phyloP scores from a whole-genome alignment of 2,113 vertebrate genomes.

The Microcebus tavaratra region DNA sequence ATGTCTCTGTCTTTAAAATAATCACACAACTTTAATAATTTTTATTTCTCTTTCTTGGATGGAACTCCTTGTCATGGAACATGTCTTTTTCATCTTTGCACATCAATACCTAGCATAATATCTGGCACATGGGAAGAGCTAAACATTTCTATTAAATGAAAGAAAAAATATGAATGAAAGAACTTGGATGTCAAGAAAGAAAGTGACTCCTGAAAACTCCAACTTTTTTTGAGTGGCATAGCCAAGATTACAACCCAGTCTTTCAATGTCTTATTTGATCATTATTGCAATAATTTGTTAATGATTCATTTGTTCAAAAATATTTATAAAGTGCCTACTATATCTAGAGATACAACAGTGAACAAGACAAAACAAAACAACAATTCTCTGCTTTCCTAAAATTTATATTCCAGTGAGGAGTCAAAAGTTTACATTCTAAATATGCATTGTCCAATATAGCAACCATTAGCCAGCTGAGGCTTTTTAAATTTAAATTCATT shows the following conservation, averaged over 20 bases:
- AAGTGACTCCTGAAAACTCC: not conserved
- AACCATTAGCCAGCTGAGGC: not conserved
- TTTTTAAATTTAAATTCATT: not conserved
- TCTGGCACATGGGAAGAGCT: not conserved
- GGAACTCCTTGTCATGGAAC: not conserved
- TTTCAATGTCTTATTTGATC: not conserved
- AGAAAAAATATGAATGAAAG: not conserved
- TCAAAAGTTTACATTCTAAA: not conserved
- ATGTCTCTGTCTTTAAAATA: not conserved
- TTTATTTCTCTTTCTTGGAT: not conserved
- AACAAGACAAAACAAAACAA: not conserved
- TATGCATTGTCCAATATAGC: not conserved
- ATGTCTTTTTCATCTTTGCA: not conserved
- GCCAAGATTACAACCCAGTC: not conserved
- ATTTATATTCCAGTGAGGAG: not conserved
- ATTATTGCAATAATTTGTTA: not conserved
- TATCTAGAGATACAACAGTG: not conserved
- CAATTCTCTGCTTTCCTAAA: not conserved
- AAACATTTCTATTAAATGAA: not conserved
- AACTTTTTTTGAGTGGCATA: not conserved
- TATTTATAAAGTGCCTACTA: not conserved
- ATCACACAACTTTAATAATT: not conserved
- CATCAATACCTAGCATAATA: not conserved
- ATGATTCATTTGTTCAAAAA: not conserved
- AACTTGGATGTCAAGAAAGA: not conserved